A percentile compares a stretch with the other conserved stretches of the same genome.
Conservation (phyloP, 2,797 vertebrate species). For the Neosilurus hyrtlii region DNA sequence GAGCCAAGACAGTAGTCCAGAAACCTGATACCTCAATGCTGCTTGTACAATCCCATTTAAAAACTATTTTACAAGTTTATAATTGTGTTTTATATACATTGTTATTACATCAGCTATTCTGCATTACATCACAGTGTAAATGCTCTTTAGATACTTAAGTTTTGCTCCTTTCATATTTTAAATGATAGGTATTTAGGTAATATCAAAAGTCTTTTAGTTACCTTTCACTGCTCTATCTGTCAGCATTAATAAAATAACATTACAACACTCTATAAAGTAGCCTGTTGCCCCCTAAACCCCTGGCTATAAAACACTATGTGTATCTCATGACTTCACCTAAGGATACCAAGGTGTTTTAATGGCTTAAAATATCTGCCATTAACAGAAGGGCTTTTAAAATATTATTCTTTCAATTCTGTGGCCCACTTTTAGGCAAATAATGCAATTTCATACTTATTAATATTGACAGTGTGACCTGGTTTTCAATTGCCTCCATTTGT, state of each 20-base stretch:
- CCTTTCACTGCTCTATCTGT: neutral
- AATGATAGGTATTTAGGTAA: neutral
- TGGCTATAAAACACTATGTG: neutral
- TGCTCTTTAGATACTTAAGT: neutral
- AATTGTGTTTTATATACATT: neutral
- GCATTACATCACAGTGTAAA: neutral
- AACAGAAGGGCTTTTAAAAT: constrained; percentile 32
- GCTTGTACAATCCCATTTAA: constrained; percentile 37
- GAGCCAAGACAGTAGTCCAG: constrained; percentile 26
- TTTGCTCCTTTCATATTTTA: constrained; percentile 2
- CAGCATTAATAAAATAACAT: neutral
- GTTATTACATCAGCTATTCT: constrained; percentile 9
- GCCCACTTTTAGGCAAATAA: constrained; percentile 16
- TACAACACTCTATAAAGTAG: neutral
- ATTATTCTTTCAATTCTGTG: constrained; percentile 8
- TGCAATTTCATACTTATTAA: constrained; percentile 19
- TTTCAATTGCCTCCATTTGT: neutral
- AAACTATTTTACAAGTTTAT: neutral
- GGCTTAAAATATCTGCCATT: constrained; percentile 19
- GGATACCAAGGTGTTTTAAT: constrained; percentile 17
- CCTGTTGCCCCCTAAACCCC: neutral
- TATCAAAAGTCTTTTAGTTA: neutral
- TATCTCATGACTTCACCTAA: neutral
- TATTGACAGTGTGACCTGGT: neutral
- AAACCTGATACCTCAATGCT: constrained; percentile 32